Base-by-base conservation (phyloP, 2,113 vertebrate genomes). In the Haliaeetus leucogaster region DNA sequence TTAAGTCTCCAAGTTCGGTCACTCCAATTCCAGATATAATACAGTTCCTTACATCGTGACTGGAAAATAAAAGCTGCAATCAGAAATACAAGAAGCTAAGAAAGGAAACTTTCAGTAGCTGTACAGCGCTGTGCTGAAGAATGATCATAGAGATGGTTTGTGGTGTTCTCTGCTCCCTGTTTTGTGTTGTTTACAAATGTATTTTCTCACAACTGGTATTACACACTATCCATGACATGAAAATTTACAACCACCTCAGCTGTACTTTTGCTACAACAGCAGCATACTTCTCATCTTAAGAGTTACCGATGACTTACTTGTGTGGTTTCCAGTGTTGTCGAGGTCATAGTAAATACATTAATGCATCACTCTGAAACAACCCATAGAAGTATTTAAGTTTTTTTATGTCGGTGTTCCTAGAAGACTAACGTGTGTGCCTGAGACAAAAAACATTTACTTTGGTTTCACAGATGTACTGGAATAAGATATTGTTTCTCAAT, bases 61-160 rank as follows among this genome's bases (percentile, higher is more conserved):
- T 66, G 56, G n/a, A 15, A 20, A 16, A 47, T 55, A 76, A 32
- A 30, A 30, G 26, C 43, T 66, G 40, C 58, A 55, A 61, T 79
- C 56, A 68, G 48, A 68, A 86, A 63, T 3, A 53, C 10, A 36
- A 45, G 61, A 38, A 89, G 50, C 58, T 1, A 5, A 45, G 77
- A 62, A 63, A 85, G 48, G 43, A 79, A 94, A 52, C 70, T 71
- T 58, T 40, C 62, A 36, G 83, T 16, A 82, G 82, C 59, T 82
- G 34, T 5, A n/a, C 3, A 40, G 36, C 0, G 6, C 48, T 32
- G 80, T 1, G 6, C 66, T 50, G 73, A 87, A 59, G 40, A 82
- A 71, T 0, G 1, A 68, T 71, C 16, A 1, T 14, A 58, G 21
- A 40, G 48, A 61, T 0, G 1, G 20, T 55, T 2, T 34, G n/a